phyloP scores from a whole-genome alignment of 2,113 vertebrate genomes.

The Oophaga pumilio region DNA sequence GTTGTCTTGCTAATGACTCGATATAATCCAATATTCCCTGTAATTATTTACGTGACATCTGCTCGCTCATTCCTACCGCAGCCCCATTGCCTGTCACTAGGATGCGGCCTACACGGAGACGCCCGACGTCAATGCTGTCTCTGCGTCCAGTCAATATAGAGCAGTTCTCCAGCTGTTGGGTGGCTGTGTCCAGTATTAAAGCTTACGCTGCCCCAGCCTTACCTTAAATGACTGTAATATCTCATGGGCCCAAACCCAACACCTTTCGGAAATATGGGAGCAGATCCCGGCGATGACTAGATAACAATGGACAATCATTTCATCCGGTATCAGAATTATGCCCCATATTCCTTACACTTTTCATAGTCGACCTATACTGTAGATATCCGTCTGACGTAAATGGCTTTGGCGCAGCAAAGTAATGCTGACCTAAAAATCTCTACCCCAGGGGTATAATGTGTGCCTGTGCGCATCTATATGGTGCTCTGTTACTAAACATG shows the following conservation, averaged over 20 bases:
- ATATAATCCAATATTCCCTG: slow-evolving; percentile 10
- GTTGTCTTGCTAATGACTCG: background rate
- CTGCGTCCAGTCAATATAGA: background rate
- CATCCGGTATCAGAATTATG: no score
- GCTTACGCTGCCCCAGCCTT: background rate
- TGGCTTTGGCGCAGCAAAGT: no score
- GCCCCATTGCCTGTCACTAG: background rate
- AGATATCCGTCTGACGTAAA: no score
- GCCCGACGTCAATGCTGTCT: background rate
- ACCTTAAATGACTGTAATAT: background rate
- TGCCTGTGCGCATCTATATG: no score
- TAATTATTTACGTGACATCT: slow-evolving; percentile 34
- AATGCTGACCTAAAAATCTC: no score
- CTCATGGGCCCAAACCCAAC: background rate
- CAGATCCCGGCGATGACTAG: no score
- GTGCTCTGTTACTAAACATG: no score
- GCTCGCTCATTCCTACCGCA: slow-evolving; percentile 21
- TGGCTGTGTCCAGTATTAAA: background rate
- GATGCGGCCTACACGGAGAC: background rate
- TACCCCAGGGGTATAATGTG: no score
- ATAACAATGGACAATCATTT: no score
- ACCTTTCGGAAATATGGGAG: no score
- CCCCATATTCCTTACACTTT: no score
- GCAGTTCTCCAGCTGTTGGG: background rate
- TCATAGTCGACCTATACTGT: no score